Evolutionary conservation across 2,113 vertebrate genomes (phyloP).

Genomic region (Heteronetta atricapilla): DNA sequence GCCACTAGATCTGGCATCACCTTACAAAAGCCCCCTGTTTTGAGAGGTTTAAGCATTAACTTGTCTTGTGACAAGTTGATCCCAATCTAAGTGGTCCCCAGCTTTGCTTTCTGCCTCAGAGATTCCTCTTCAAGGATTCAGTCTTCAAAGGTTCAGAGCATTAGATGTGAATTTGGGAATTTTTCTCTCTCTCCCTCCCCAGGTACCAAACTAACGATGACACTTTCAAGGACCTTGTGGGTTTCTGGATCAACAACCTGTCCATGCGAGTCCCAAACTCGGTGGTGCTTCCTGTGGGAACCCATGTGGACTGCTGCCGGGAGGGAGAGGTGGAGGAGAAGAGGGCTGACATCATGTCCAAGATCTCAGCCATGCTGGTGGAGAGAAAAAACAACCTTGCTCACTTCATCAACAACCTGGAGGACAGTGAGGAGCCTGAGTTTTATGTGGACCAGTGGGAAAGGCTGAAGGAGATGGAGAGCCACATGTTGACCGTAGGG

Average conservation of each 20-base stretch:
- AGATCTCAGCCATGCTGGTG: conserved; percentile 36
- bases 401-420: conserved; percentile 60
- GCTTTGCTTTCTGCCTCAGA: not conserved
- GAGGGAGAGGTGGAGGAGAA: conserved; percentile 67
- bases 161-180: not conserved
- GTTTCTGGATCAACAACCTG: conserved; percentile 80
- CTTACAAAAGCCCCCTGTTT: not conserved
- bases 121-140: not conserved
- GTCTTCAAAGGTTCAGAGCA: not conserved
- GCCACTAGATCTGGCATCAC: not conserved
- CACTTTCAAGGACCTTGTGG: conserved; percentile 66
- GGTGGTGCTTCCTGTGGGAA: conserved; percentile 73
- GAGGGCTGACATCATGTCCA: conserved; percentile 58
- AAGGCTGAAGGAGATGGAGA: conserved; percentile 64
- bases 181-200: not conserved
- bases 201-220: conserved; percentile 64
- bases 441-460: conserved; percentile 66
- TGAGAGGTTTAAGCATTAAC: not conserved
- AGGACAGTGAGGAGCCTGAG: conserved; percentile 41
- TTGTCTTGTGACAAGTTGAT: not conserved
- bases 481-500: conserved; percentile 41
- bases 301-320: conserved; percentile 69
- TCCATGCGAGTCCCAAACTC: conserved; percentile 74
- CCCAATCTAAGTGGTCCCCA: not conserved
- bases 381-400: conserved; percentile 58